Percentiles rank a stretch among this genome's conserved stretches.
These are phyloP conservation scores for Apocrypta bakeri DNA, from an alignment of 1,140 invertebrate species.

Conservation along the genomic window DNA sequence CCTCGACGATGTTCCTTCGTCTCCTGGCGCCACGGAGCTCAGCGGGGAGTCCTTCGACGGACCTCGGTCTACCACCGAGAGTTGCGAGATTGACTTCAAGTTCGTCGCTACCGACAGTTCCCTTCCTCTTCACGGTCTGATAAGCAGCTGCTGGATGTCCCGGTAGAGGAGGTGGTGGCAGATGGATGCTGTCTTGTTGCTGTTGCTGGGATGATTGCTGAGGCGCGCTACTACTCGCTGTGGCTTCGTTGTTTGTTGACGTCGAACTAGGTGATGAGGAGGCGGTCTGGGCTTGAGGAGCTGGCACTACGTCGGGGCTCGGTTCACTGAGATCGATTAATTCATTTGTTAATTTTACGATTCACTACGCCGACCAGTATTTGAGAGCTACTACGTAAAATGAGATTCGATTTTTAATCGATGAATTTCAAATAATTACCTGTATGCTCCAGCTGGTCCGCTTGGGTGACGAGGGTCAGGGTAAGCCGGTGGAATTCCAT, in stretches of 20 bases:
- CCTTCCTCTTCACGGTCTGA: conserved; percentile 89
- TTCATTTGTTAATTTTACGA: neutral
- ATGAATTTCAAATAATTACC: conserved; percentile 56
- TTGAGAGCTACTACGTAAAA: neutral
- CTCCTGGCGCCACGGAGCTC: conserved; percentile 82
- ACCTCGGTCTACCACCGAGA: conserved; percentile 87
- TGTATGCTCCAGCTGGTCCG: conserved; percentile 85
- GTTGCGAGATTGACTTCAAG: conserved; percentile 86
- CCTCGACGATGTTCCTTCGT: conserved; percentile 72
- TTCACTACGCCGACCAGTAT: too few species aligned
- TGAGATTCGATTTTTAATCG: neutral
- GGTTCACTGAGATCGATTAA: conserved; percentile 79
- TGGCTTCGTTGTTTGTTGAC: conserved; percentile 77
- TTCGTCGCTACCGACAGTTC: conserved; percentile 79
- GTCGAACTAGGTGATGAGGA: conserved; percentile 80
- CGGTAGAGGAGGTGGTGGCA: conserved; percentile 86
- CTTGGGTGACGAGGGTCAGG: conserved; percentile 89
- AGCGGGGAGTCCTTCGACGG: conserved; percentile 83
- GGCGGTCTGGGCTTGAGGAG: conserved; percentile 83
- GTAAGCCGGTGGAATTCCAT: conserved; percentile 84
- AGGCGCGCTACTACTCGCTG: conserved; percentile 72
- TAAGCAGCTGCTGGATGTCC: conserved; percentile 82
- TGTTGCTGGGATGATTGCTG: conserved; percentile 78
- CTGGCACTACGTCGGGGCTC: conserved; percentile 85
- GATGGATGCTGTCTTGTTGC: conserved; percentile 79